Base-by-base conservation (phyloP, 2,113 vertebrate species). In the Dicrurus megarhynchus region DNA sequence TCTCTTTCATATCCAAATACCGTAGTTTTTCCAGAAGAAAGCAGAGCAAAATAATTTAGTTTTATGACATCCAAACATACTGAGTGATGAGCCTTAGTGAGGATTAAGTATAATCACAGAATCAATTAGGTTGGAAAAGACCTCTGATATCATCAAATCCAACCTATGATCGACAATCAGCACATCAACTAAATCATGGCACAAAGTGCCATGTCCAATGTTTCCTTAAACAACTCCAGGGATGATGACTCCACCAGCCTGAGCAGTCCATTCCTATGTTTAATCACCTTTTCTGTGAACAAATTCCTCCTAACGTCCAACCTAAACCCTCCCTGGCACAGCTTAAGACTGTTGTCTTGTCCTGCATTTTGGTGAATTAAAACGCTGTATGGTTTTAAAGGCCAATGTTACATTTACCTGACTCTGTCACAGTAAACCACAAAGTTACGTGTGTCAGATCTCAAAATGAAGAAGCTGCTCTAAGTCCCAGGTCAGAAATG, bases 161-260 rank as follows among this genome's bases (percentile, higher is more conserved):
- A 69, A 18, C 24, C 26, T 27, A 23, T 32, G 55, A 55, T 22
- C 10, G 3, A 50, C 47, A 41, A 76, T 11, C 22, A 56, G 21
- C 55, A 18, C 0, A 0, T 16, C 41, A 61, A 13, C 6, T 28
- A 61, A 47, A 33, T 41, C 49, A 55, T 7, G 55, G 33, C 20
- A 68, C 14, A 9, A 39, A 41, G n/a, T 27, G 53, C 7, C 61
- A 41, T 2, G 26, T 19, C 26, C 41, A 61, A 5, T 41, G n/a
- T 61, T 76, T 55, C 28, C 39, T 68, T 61, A 32, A 75, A 55
- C 15, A 42, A 3, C 11, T 41, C 21, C 14, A 83, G n/a, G 11
- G n/a, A 55, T 10, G 17, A n/a, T 5, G 21, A 47, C 28, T 55
- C 26, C 41, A 61, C 17, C n/a, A 55, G 14, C 18, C 70, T 22